Conservation (phyloP, 1,140 invertebrate genomes). For the Galendromus occidentalis region DNA sequence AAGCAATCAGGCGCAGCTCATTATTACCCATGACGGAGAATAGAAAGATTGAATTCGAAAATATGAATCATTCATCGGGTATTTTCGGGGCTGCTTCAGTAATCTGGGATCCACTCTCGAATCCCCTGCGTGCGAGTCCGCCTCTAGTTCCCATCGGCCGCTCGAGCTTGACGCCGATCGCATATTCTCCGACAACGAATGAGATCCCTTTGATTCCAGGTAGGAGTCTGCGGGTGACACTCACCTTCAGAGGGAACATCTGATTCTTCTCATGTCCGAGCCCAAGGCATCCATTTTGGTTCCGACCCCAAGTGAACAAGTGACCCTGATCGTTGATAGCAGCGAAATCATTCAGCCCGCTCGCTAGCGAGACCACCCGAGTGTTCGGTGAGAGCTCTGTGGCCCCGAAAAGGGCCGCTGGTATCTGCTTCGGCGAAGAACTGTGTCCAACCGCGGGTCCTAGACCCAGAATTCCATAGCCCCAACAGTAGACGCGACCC, state of each 20-base stretch:
- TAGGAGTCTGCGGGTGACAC: too few relatives aligned
- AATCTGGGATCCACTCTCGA: too few relatives aligned
- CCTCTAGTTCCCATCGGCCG: too few relatives aligned
- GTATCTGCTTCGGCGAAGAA: constrained; percentile 44
- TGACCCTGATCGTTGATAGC: constrained; percentile 52
- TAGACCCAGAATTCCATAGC: constrained; percentile 68
- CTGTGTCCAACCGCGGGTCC: constrained; percentile 52
- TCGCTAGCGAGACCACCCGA: constrained; percentile 33
- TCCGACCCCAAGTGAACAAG: constrained; percentile 74
- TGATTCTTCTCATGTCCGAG: constrained; percentile 51
- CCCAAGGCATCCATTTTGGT: constrained; percentile 58
- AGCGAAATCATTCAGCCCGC: constrained; percentile 53
- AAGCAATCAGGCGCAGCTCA: not conserved
- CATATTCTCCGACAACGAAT: too few relatives aligned
- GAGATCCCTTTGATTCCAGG: too few relatives aligned
- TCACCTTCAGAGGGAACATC: constrained; percentile 64
- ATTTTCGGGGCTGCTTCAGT: too few relatives aligned
- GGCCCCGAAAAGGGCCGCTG: constrained; percentile 55
- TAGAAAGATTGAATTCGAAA: too few relatives aligned
- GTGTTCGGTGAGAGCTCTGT: constrained; percentile 54
- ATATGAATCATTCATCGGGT: too few relatives aligned
- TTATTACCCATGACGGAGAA: too few relatives aligned
- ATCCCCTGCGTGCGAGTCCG: too few relatives aligned
- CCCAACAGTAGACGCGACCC: constrained; percentile 74
- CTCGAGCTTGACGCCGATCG: too few relatives aligned